Evolutionary conservation across 2,888 invertebrate species (phyloP).

Genomic region (Laspeyria flexula): DNA sequence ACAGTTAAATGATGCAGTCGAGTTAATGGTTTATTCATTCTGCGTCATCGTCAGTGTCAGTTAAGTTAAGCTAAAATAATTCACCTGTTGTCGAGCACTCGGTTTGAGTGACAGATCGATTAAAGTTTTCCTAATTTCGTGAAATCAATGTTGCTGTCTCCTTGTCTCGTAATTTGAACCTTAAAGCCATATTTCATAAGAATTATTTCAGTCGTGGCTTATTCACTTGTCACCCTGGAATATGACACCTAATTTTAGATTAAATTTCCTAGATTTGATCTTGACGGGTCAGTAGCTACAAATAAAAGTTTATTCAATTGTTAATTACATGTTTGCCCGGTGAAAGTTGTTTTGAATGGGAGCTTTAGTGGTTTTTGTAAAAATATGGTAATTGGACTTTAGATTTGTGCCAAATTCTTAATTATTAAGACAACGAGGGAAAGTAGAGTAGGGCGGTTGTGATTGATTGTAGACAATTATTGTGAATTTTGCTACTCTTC

Average conservation of each 20-base stretch:
- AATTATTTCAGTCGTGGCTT: constrained; percentile 30
- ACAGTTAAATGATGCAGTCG: constrained; percentile 8
- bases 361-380: constrained; percentile 6
- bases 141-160: constrained; percentile 40
- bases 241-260: constrained; percentile 48
- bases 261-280: constrained; percentile 14
- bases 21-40: constrained; percentile 19
- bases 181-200: constrained; percentile 19
- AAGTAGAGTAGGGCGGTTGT: constrained; percentile 3
- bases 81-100: constrained; percentile 30
- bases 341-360: constrained; percentile 19
- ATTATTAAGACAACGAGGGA: constrained; percentile 7
- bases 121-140: constrained; percentile 51
- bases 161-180: constrained; percentile 14
- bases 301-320: constrained; percentile 18
- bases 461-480: constrained; percentile 8
- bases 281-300: constrained; percentile 1
- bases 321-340: constrained; percentile 10
- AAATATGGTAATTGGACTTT: constrained; percentile 6
- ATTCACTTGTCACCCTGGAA: constrained; percentile 33
- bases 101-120: constrained; percentile 61
- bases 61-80: constrained; percentile 40
- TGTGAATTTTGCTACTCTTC: constrained; percentile 6
- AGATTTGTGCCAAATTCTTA: constrained; percentile 4
- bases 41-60: constrained; percentile 30